Percentiles rank a stretch among this genome's conserved stretches.
These are phyloP conservation scores for western clawed frog (Xenopus tropicalis) DNA, from an alignment of 2,113 vertebrate genomes.

Conservation along the genomic window DNA sequence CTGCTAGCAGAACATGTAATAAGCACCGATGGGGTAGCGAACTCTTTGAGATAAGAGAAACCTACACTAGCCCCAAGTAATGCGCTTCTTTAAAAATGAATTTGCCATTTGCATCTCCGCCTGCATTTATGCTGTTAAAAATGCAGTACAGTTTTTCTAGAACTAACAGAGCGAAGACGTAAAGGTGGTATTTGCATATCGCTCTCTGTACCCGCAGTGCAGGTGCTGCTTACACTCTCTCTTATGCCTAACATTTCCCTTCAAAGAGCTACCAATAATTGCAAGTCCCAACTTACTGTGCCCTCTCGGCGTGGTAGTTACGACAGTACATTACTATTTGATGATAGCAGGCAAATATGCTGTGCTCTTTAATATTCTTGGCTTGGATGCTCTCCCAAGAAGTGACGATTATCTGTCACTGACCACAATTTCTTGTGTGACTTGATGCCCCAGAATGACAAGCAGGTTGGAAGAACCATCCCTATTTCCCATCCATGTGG, in stretches of 20 bases:
- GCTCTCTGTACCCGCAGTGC: too few species aligned
- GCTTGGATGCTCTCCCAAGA: background rate
- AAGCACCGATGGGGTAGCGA: background rate
- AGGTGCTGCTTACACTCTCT: too few species aligned
- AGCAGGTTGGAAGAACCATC: constrained; percentile 16
- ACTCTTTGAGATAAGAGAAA: background rate
- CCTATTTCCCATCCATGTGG: constrained; percentile 2
- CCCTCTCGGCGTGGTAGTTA: too few species aligned
- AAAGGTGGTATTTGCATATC: too few species aligned
- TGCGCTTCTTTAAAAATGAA: background rate
- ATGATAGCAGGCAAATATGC: background rate
- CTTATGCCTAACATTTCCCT: too few species aligned
- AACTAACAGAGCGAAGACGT: too few species aligned
- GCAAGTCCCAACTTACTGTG: background rate
- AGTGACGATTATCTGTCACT: background rate
- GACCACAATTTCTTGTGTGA: constrained; percentile 1
- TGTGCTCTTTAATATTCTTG: too few species aligned
- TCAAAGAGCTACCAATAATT: background rate
- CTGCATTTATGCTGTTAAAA: background rate
- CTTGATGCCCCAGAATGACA: background rate
- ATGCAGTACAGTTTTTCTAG: too few species aligned
- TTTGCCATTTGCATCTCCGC: background rate
- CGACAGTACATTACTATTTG: background rate
- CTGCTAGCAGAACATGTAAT: background rate
- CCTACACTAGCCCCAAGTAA: background rate